Conservation (phyloP, 2,113 vertebrate genomes). For the Aramus guarauna region DNA sequence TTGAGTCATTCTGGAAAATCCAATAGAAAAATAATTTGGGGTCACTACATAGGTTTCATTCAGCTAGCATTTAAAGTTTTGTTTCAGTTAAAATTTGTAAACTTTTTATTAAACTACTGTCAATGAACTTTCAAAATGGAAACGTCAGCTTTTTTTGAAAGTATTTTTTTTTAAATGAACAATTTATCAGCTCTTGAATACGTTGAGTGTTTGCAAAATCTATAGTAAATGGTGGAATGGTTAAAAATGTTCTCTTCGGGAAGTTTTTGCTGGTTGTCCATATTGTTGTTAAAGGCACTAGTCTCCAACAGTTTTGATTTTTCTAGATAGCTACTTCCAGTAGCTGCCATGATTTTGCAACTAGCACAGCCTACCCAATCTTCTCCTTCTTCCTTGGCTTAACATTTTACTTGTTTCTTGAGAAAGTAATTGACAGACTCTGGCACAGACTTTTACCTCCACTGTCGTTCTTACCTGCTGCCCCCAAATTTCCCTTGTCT, state of each 20-base stretch:
- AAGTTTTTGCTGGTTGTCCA: not conserved
- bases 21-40: not conserved
- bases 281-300: not conserved
- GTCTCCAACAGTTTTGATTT: not conserved
- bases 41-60: not conserved
- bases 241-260: not conserved
- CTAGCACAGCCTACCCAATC: not conserved
- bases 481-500: not conserved
- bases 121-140: not conserved
- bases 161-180: not conserved
- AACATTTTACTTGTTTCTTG: not conserved
- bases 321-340: not conserved
- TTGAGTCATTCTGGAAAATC: not conserved
- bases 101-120: not conserved
- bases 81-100: not conserved
- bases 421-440: not conserved
- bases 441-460: not conserved
- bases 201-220: not conserved
- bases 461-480: not conserved
- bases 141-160: not conserved
- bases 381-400: not conserved
- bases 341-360: not conserved
- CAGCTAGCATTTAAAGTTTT: not conserved
- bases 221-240: not conserved
- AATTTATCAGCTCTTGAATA: not conserved